Evolutionary conservation across 2,888 invertebrate species (phyloP), one percentile per base, ranked within the genome.

Genomic region (Euspilapteryx auroguttella): DNA sequence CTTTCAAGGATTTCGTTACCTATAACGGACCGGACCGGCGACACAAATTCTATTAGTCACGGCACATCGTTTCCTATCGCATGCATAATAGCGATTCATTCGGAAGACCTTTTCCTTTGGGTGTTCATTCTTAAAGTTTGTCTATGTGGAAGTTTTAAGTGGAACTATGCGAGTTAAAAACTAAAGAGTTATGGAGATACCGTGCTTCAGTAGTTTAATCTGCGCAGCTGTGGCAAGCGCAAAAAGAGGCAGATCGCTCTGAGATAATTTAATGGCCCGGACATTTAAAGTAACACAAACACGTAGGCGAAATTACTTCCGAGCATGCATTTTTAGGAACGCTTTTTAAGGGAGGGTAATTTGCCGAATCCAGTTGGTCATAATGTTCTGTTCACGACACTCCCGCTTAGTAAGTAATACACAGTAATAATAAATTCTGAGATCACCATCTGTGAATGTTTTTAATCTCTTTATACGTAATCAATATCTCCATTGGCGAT

Each of bases 1-100:
- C 54, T 66, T 68, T 59, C 57, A 59, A 58, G 57, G 64, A 65
- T 69, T 69, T 61, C 54, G 61, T 53, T 55, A 55, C 53, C 54
- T 69, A 66, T 68, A 66, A 62, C 50, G 27, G 49, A 47, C 45
- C 43, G 47, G 58, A 57, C 52, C 56, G 56, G 53, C 49, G 49
- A 49, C 38, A 50, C 52, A 58, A 64, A 62, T 59, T 68, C 51
- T 42, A 51, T 57, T 52, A 50, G 56, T 56, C 58, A 55, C 53
- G 56, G 46, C 49, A 55, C 44, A 51, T 48, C 41, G 45, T 46
- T 49, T 46, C 42, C 47, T 52, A 56, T 58, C 53, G 56, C 48
- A 55, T 56, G 51, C 51, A 55, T 53, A 53, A 53, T 46, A 54
- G 49, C 47, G 39, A 44, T 44, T 47, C 38, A 44, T 44, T 47